Evolutionary conservation across 2,113 vertebrate species (phyloP).

Genomic region (Apteryx mantelli): DNA sequence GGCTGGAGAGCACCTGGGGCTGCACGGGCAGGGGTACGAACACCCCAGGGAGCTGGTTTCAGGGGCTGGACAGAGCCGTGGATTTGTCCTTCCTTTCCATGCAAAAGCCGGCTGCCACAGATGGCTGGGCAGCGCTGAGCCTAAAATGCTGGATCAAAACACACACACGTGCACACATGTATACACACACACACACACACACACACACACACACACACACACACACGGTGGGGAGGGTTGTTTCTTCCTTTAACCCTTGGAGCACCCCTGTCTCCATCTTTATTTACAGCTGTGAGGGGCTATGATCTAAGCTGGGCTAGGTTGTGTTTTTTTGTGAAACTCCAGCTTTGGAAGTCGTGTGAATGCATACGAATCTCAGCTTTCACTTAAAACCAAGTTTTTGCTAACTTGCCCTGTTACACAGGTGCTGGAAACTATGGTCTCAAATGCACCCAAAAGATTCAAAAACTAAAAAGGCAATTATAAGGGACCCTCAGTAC

Average conservation of each 20-base stretch:
- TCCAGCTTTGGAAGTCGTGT: not conserved
- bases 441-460: constrained; percentile 27
- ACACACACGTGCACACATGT: no score
- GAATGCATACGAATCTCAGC: not conserved
- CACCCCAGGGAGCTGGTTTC: not conserved
- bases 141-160: no score
- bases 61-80: not conserved
- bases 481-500: not conserved
- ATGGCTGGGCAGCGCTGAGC: no score
- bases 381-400: not conserved
- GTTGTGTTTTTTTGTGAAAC: not conserved
- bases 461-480: not conserved
- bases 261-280: not conserved
- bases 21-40: no score
- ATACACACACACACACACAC: no score
- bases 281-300: not conserved
- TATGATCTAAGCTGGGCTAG: not conserved
- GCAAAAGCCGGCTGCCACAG: not conserved
- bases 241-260: not conserved
- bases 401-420: not conserved
- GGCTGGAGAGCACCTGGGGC: no score
- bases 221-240: not conserved
- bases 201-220: no score
- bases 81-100: not conserved
- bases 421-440: constrained; percentile 15